phyloP scores from a whole-genome alignment of 2,888 invertebrate species.

The Frankliniella fusca region DNA sequence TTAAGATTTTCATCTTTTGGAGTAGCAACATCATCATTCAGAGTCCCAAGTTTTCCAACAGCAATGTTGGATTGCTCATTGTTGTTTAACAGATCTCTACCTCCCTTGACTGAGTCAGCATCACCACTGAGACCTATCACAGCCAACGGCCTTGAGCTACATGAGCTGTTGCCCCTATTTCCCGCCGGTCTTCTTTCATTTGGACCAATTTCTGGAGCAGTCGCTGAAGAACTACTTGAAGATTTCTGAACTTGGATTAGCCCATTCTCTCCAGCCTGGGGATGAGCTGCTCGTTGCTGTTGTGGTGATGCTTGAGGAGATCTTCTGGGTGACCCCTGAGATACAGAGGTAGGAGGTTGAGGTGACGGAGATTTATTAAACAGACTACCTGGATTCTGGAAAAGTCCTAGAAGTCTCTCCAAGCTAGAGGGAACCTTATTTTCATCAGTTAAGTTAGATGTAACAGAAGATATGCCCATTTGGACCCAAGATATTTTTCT shows the following conservation, averaged over 20 bases:
- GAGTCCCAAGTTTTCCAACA: background rate
- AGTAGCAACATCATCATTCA: background rate
- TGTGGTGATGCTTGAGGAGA: background rate
- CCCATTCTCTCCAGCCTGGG: background rate
- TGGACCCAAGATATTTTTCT: slow-evolving; percentile 60
- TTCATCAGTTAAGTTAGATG: slow-evolving; percentile 50
- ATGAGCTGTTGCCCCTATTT: background rate
- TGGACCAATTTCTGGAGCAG: background rate
- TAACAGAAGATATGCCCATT: slow-evolving; percentile 42
- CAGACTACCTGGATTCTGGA: slow-evolving; percentile 54
- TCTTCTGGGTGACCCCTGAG: background rate
- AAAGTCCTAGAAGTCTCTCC: slow-evolving; percentile 61
- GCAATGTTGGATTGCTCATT: background rate
- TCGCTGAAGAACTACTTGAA: background rate
- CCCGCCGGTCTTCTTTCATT: background rate
- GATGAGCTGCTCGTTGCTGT: slow-evolving; percentile 1
- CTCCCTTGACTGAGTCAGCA: background rate
- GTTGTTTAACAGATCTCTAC: background rate
- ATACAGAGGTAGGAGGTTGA: background rate
- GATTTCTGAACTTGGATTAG: background rate
- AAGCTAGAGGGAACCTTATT: slow-evolving; percentile 55
- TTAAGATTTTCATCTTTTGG: slow-evolving; percentile 12
- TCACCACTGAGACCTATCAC: slow-evolving; percentile 3
- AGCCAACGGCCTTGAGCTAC: background rate
- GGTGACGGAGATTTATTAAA: slow-evolving; percentile 3